These are phyloP conservation scores for Phaonia tiefii DNA, from an alignment of 2,888 invertebrate genomes.

Conservation along the genomic window DNA sequence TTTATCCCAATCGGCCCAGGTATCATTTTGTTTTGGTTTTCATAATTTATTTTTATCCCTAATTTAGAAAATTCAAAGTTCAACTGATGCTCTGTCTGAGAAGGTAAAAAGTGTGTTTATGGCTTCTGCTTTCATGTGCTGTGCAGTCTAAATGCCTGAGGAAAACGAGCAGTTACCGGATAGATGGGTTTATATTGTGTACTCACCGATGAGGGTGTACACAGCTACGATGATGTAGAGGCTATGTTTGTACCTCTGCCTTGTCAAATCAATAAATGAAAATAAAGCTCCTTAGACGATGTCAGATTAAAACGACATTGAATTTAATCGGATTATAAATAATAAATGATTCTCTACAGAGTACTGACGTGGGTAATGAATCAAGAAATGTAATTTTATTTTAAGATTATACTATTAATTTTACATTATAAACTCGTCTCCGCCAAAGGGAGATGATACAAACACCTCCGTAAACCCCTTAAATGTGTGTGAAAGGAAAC, in stretches of 20 bases:
- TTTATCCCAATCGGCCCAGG: too few relatives aligned
- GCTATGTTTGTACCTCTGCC: constrained; percentile 20
- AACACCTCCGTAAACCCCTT: background rate
- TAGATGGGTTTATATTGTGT: background rate
- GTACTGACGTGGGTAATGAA: constrained; percentile 52
- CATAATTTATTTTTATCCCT: background rate
- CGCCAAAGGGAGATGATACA: constrained; percentile 19
- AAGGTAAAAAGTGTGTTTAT: constrained; percentile 4
- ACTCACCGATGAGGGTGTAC: background rate
- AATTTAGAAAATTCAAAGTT: too few relatives aligned
- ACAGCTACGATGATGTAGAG: background rate
- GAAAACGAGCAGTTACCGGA: background rate
- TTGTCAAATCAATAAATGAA: constrained; percentile 57
- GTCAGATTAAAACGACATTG: constrained; percentile 56
- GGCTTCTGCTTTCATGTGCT: background rate
- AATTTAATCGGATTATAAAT: constrained; percentile 60
- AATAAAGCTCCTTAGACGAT: constrained; percentile 56
- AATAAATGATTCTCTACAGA: constrained; percentile 54
- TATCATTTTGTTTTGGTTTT: background rate
- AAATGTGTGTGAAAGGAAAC: too few relatives aligned
- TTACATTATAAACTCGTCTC: constrained; percentile 44
- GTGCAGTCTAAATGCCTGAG: background rate
- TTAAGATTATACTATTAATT: constrained; percentile 57
- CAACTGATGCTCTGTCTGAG: background rate
- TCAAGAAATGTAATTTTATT: constrained; percentile 60